Percentiles rank a stretch among this genome's conserved stretches.
These are phyloP conservation scores for Pheosia tremula DNA, from an alignment of 2,888 invertebrate species.

Conservation along the genomic window DNA sequence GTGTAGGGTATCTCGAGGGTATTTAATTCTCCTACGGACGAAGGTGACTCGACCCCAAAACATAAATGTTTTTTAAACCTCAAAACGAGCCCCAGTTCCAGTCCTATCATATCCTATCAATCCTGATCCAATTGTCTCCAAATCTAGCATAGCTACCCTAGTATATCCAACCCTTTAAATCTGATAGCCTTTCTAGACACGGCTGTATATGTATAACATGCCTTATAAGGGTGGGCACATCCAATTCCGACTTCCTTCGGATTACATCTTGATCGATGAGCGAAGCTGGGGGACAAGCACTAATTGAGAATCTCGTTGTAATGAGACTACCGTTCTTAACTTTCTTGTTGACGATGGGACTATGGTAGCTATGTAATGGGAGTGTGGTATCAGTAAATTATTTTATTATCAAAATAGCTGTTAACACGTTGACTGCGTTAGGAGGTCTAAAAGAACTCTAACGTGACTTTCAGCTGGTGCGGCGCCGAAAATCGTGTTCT, in stretches of 20 bases:
- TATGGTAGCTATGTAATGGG: background rate
- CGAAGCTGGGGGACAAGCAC: conserved; percentile 37
- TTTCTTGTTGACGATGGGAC: background rate
- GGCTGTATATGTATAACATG: conserved; percentile 5
- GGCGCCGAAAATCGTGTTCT: too few species aligned
- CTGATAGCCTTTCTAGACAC: conserved; percentile 26
- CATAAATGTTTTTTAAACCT: too few species aligned
- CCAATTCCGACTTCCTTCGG: conserved; percentile 32
- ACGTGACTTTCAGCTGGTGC: too few species aligned
- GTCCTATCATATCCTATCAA: too few species aligned
- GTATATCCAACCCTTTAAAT: background rate
- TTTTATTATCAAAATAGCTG: too few species aligned
- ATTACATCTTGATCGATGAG: conserved; percentile 53
- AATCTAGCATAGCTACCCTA: background rate
- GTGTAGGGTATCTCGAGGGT: too few species aligned
- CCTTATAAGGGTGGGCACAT: background rate
- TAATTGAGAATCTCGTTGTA: conserved; percentile 40
- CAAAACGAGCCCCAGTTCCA: too few species aligned
- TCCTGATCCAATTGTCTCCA: background rate
- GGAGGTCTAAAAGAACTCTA: too few species aligned
- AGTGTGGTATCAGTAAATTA: too few species aligned
- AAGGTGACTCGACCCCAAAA: too few species aligned
- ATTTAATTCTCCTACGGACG: too few species aligned
- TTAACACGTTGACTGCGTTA: too few species aligned
- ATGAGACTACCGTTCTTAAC: conserved; percentile 9